Base-by-base conservation (phyloP, 2,797 vertebrate genomes). In the Gymnothorax reevesii region DNA sequence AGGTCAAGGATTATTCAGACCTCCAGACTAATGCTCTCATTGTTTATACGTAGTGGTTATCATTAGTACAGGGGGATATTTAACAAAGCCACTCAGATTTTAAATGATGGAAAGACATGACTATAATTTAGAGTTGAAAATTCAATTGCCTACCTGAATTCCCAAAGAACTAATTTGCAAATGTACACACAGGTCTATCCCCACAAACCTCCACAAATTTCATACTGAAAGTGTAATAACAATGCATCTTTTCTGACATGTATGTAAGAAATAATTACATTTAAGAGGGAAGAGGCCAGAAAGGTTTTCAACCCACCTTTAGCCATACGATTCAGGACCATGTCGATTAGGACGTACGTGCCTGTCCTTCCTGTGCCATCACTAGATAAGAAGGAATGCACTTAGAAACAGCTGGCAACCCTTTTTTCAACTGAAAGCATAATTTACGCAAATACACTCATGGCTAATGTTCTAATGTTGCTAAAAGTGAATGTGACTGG, bases 271-370 rank as follows among this genome's bases (percentile, higher is more conserved):
- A 62, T 62, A 62, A 4, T 13, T 0, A 62, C 60, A 62, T 62
- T 62, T 62, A 15, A 62, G 15, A 15, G 20, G 15, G 60, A 62
- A 15, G 13, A 9, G 57, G 13, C 15, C 9, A 66, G 83, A 17
- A 60, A 79, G 84, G 82, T 52, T 69, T 54, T 15, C n/a, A 57
- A 69, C 94, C 94, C 93, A 98, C 98, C 98, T 95, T 99, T 99
- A 2, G 98, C 97, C 98, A 99, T 99, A 88, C 98, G 97, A 93
- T 99, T 99, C 88, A 99, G 94, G 85, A 99, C 98, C 98, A 99
- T 99, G 93, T 99, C 98, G 0, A 99, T 95, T 20, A 99, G 97
- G 90, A 99, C 98, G 89, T 99, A 99, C 0, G 98, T 97, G 62
- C 98, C 98, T 0, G 98, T 97, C 90, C 98, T 96, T 86, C 97